Base-by-base conservation (phyloP, 2,113 vertebrate genomes). In the Pangasianodon hypophthalmus region DNA sequence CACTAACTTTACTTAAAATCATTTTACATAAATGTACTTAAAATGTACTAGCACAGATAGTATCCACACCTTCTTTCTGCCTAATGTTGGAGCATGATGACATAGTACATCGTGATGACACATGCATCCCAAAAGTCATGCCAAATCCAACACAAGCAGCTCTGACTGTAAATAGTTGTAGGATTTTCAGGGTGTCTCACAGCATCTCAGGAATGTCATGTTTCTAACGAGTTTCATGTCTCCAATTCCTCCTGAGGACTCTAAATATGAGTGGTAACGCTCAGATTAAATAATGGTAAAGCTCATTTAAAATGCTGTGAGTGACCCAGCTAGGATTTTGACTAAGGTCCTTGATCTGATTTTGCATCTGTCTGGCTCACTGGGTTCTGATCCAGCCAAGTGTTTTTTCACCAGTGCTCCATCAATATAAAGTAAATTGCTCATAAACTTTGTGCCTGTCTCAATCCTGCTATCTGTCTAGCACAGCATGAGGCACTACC, bases 271-370 rank as follows among this genome's bases (percentile, higher is more conserved):
- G 41, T 6, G 21, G 44, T 81, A 81, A n/a, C 79, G 32, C 19
- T 81, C 62, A 87, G 56, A 86, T 89, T 67, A 75, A 62, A 87
- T 60, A 62, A 48, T 89, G 46, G 75, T 32, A 79, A 88, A 87
- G 87, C 69, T 54, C 64, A 60, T 26, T n/a, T 82, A 79, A 60
- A 84, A 75, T 48, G 86, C 77, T 84, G 37, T 67, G 81, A 56
- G n/a, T 81, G 77, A 48, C 83, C 56, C 46, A 13, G 52, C 79
- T 29, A 18, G 71, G 75, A 71, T 80, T 80, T 87, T 75, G 84
- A n/a, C 6, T 32, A 81, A 29, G 46, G 4, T 77, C 73, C 21
- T 4, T 46, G 73, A 26, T 46, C 18, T 77, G 44, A 50, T 77
- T 48, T 24, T 8, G 32, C 44, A 54, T n/a, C 75, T 81, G 10